These are phyloP conservation scores for Megaleporinus macrocephalus DNA, from an alignment of 2,113 vertebrate genomes.

Conservation along the genomic window DNA sequence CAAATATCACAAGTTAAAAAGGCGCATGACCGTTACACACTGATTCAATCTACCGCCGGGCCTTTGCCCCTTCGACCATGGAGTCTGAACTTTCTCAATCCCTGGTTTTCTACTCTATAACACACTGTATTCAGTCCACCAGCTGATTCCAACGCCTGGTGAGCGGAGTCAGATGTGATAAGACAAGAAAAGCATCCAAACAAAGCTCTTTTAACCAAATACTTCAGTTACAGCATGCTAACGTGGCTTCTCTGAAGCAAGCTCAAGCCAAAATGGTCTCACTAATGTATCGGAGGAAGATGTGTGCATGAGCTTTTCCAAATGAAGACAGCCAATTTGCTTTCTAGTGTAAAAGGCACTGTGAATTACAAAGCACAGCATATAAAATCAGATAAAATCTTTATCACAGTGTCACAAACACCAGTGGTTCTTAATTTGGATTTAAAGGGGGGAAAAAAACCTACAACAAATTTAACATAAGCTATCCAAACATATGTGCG, in stretches of 20 bases:
- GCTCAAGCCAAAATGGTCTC: background rate
- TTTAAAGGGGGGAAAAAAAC: background rate
- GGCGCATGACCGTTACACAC: slow-evolving; percentile 14
- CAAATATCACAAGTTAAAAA: slow-evolving; percentile 30
- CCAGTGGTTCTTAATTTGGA: background rate
- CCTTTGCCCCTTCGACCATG: background rate
- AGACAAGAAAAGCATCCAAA: background rate
- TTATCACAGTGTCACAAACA: slow-evolving; percentile 21
- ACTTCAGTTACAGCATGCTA: background rate
- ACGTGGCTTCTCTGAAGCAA: slow-evolving; percentile 14
- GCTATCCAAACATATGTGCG: background rate
- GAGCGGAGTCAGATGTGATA: background rate
- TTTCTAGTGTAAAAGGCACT: slow-evolving; percentile 12
- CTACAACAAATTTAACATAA: background rate
- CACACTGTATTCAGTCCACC: background rate
- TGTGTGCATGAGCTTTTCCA: background rate
- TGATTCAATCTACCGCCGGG: background rate
- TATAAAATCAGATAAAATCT: background rate
- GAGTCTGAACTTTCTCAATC: too few species aligned
- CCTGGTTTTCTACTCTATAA: background rate
- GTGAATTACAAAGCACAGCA: slow-evolving; percentile 21
- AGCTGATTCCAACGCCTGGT: background rate
- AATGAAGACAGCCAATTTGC: background rate
- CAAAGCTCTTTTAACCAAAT: slow-evolving; percentile 9
- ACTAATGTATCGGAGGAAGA: background rate